Evolutionary conservation across 2,888 invertebrate genomes (phyloP).

Genomic region (Agonum fuliginosum): DNA sequence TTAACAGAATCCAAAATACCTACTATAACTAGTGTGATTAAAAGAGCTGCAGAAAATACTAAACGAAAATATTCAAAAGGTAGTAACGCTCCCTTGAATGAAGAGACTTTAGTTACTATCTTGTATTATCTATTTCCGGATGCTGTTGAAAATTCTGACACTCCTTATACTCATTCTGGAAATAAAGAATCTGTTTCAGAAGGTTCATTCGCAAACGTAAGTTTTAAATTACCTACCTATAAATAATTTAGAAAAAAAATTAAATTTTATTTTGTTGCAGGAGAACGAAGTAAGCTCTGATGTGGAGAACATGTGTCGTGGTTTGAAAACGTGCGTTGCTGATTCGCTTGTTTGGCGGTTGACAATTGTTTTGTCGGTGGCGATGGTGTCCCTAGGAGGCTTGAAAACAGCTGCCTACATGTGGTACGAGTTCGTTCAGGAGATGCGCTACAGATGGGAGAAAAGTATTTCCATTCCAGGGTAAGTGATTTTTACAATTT

Average conservation of each 20-base stretch:
- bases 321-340: conserved; percentile 82
- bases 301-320: conserved; percentile 66
- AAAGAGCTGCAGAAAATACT: conserved; percentile 74
- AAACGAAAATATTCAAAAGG: conserved; percentile 72
- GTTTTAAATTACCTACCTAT: no score
- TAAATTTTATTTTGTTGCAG: conserved; percentile 63
- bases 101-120: conserved; percentile 84
- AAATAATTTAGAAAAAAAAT: no score
- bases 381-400: conserved; percentile 85
- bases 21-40: conserved; percentile 77
- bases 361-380: conserved; percentile 83
- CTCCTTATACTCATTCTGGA: conserved; percentile 31
- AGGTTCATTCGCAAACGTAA: conserved; percentile 48
- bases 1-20: conserved; percentile 87
- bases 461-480: conserved; percentile 85
- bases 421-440: conserved; percentile 95
- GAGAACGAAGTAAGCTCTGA: conserved; percentile 59
- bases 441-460: conserved; percentile 94
- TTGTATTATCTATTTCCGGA: conserved; percentile 92
- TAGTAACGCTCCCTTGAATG: conserved; percentile 87
- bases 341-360: conserved; percentile 90
- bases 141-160: conserved; percentile 80
- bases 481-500: conserved; percentile 77
- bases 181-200: conserved; percentile 49
- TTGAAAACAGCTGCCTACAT: conserved; percentile 87